Evolutionary conservation across 2,797 vertebrate genomes (phyloP), one percentile per base, ranked within the genome.

Genomic region (Borostomias antarcticus): DNA sequence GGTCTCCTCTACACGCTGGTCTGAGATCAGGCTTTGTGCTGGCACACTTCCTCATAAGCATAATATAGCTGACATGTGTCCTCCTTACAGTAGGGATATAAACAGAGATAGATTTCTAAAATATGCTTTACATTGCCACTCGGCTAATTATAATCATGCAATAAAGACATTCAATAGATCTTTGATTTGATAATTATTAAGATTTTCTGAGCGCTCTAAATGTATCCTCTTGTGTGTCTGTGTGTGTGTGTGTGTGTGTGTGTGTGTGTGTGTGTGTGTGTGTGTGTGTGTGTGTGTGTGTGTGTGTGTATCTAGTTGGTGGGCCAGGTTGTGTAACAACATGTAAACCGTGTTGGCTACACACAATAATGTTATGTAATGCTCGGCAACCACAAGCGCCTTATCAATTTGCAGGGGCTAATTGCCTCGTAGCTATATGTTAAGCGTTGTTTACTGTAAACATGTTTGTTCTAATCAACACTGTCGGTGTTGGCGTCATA

Each of bases 401-500:
- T 13, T 77, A 70, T 63, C 66, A 54, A 68, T 85, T 78, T 79
- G 76, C 75, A 32, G 17, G 33, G 52, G 43, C 59, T 86, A 77
- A 86, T 84, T 73, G 74, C 71, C 50, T 76, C 63, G 69, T 76
- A 77, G 70, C 66, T 77, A 78, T 58, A 54, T 59, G 13, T 64
- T 15, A 64, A 63, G 70, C 52, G 64, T 66, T 66, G 69, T 50
- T 64, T 40, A 33, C 73, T 70, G 61, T 43, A 50, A 68, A 47
- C 67, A 64, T 78, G 63, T 74, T 51, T 76, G 78, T 83, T 88
- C 77, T 69, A 59, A 76, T 78, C 47, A 62, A 43, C 28, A 33
- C 28, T 9, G 32, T 40, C 47, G 25, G 19, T 25, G 21, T 7
- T 15, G 15, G 57, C 23, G 3, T 37, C 3, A 15, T 23, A 5